These are phyloP conservation scores for Parnassius orleans DNA, from an alignment of 2,888 invertebrate genomes.

Conservation along the genomic window DNA sequence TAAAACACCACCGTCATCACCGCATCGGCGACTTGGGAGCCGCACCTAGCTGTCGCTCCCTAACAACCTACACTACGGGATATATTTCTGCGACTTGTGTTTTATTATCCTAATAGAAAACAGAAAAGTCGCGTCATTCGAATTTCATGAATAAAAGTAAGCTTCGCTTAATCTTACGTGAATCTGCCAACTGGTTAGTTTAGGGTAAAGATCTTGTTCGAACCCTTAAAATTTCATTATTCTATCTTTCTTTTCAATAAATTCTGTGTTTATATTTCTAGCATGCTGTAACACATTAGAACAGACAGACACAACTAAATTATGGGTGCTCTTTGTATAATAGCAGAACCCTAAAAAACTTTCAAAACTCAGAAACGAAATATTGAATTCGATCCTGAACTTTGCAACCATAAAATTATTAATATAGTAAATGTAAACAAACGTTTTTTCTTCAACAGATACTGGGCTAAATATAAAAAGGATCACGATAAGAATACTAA, in stretches of 20 bases:
- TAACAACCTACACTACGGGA: slow-evolving; percentile 49
- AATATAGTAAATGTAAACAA: neutral
- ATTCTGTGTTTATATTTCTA: too few relatives aligned
- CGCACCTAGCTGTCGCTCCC: slow-evolving; percentile 71
- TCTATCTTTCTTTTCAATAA: too few relatives aligned
- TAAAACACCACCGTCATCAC: slow-evolving; percentile 74
- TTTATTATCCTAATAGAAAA: slow-evolving; percentile 32
- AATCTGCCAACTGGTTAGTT: too few relatives aligned
- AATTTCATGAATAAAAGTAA: neutral
- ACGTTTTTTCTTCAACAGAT: neutral
- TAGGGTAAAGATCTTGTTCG: too few relatives aligned
- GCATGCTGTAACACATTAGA: too few relatives aligned
- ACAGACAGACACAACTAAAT: too few relatives aligned
- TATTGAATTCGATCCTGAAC: neutral
- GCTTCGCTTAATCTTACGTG: too few relatives aligned
- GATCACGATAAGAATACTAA: slow-evolving; percentile 21
- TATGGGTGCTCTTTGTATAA: too few relatives aligned
- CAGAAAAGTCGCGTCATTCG: slow-evolving; percentile 32
- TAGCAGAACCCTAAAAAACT: too few relatives aligned
- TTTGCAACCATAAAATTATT: neutral
- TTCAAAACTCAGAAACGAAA: too few relatives aligned
- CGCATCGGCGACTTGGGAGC: slow-evolving; percentile 58
- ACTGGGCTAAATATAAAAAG: too few relatives aligned
- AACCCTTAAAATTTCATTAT: too few relatives aligned
- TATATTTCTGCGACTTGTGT: slow-evolving; percentile 22